phyloP scores from a whole-genome alignment of 2,888 invertebrate species.

The Erebia epiphron region DNA sequence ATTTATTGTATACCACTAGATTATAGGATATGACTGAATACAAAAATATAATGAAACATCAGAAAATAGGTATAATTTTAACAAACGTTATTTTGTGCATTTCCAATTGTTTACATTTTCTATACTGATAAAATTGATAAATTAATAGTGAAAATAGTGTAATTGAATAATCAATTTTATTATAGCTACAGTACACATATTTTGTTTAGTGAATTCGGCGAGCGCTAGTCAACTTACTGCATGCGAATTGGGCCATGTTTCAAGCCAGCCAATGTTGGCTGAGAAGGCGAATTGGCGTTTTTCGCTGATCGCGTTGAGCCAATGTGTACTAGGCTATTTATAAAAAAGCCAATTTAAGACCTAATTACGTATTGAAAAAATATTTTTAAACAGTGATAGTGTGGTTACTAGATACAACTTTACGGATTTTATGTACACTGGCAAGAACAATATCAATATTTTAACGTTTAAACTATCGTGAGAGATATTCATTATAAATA shows the following conservation, averaged over 20 bases:
- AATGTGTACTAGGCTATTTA: background rate
- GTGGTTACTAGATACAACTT: background rate
- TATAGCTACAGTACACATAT: too few species aligned
- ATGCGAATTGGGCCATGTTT: too few species aligned
- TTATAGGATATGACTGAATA: conserved; percentile 34
- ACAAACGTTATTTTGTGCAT: conserved; percentile 30
- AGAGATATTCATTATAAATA: too few species aligned
- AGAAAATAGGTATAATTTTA: conserved; percentile 24
- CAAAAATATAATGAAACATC: conserved; percentile 38
- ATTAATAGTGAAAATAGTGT: background rate
- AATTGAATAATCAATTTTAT: too few species aligned
- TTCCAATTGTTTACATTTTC: conserved; percentile 9
- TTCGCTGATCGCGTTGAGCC: too few species aligned
- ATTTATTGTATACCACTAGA: conserved; percentile 30
- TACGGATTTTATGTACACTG: conserved; percentile 11
- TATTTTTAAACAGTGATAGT: background rate
- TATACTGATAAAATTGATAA: background rate
- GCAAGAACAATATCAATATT: background rate
- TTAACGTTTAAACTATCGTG: too few species aligned
- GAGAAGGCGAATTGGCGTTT: too few species aligned
- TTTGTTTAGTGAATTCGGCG: too few species aligned
- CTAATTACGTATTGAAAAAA: background rate
- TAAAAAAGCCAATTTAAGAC: background rate
- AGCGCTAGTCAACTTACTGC: too few species aligned
- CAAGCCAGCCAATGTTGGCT: too few species aligned